A percentile compares a stretch with the other conserved stretches of the same genome.
These are phyloP conservation scores for Zelleria hepariella DNA, from an alignment of 2,888 invertebrate species.

Conservation along the genomic window DNA sequence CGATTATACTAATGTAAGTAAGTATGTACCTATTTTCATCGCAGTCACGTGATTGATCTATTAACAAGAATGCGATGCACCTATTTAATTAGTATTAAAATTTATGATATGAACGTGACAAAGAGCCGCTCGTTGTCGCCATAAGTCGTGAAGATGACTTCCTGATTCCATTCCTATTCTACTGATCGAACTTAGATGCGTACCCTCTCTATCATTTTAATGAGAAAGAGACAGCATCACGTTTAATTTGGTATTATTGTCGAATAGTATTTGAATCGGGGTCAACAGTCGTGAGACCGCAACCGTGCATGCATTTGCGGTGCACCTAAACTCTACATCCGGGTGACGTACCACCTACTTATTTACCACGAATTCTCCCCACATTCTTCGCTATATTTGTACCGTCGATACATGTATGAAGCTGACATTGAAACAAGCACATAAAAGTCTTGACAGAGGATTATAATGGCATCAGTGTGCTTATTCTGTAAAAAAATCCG, in stretches of 20 bases:
- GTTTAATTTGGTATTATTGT: neutral
- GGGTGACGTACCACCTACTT: conserved; percentile 30
- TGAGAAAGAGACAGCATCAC: neutral
- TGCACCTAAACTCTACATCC: conserved; percentile 23
- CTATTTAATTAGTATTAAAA: neutral
- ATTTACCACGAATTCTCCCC: conserved; percentile 30
- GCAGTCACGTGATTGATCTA: neutral
- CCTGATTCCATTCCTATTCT: neutral
- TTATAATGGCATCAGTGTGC: neutral
- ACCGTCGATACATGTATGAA: conserved; percentile 19
- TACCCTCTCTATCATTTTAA: neutral
- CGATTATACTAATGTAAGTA: no score
- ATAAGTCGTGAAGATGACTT: neutral
- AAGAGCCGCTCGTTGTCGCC: neutral
- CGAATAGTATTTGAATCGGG: neutral
- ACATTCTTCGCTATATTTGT: conserved; percentile 32
- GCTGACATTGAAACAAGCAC: no score
- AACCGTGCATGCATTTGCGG: conserved; percentile 12
- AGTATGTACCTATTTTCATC: no score
- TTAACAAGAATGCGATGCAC: neutral
- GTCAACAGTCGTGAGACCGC: conserved; percentile 13
- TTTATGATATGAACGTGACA: conserved; percentile 1
- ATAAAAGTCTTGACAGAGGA: no score
- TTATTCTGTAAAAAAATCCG: no score
- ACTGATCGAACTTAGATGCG: neutral